A percentile compares a stretch with the other conserved stretches of the same genome.
Conservation (phyloP, 53 echinoderm and acorn worm species). For the Echinarachnius parma region DNA sequence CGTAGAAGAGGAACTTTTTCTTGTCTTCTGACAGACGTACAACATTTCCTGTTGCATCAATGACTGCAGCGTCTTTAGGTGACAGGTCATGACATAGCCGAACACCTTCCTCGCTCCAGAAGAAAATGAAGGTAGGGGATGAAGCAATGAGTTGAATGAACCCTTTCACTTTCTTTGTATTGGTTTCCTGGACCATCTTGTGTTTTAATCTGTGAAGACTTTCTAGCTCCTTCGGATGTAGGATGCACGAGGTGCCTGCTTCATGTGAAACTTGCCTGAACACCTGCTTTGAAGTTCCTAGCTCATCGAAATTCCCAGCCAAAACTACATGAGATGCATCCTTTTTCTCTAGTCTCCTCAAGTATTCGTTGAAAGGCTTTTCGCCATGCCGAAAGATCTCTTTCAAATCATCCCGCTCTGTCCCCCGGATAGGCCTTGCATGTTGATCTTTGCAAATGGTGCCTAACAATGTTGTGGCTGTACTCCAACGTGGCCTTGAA, state of each 20-base stretch:
- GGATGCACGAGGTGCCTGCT: slow-evolving; percentile 3
- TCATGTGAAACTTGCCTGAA: slow-evolving; percentile 28
- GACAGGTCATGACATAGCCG: not conserved
- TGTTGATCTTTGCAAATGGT: not conserved
- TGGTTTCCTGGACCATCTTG: slow-evolving; percentile 9
- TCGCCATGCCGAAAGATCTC: slow-evolving; percentile 10
- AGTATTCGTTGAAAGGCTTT: slow-evolving; percentile 29
- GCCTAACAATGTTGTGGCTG: not conserved
- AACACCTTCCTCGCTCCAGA: slow-evolving; percentile 33
- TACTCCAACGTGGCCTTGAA: slow-evolving; percentile 1
- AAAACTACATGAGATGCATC: slow-evolving; percentile 22
- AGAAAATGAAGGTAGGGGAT: slow-evolving; percentile 27
- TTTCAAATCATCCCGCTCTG: slow-evolving; percentile 11
- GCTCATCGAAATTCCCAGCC: slow-evolving; percentile 19
- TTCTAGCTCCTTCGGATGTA: slow-evolving; percentile 3
- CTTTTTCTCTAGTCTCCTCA: slow-evolving; percentile 20
- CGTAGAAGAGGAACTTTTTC: slow-evolving; percentile 17
- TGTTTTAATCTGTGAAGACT: slow-evolving; percentile 17
- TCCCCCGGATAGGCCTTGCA: slow-evolving; percentile 8
- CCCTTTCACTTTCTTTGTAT: slow-evolving; percentile 7
- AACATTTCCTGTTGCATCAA: slow-evolving; percentile 14
- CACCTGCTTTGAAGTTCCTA: slow-evolving; percentile 15
- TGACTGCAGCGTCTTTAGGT: not conserved
- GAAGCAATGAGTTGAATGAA: slow-evolving; percentile 16
- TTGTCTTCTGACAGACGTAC: not conserved